These are phyloP conservation scores for Dryas iulia DNA, from an alignment of 1,140 invertebrate species.

Conservation along the genomic window DNA sequence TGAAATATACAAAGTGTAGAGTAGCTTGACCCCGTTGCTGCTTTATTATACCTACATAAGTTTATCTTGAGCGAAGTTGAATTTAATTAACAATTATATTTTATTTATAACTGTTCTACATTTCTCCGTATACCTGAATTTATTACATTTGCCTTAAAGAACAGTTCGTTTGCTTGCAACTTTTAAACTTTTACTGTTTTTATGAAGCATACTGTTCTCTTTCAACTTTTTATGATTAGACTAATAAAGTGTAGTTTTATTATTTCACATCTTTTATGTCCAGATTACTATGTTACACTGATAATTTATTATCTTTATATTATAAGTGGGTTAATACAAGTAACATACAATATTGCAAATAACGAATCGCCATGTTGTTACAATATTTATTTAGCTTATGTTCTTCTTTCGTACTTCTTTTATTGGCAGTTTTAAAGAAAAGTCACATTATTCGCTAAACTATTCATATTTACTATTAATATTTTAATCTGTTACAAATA, in stretches of 20 bases:
- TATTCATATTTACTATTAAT: no score
- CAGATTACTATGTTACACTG: conserved; percentile 3
- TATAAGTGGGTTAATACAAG: background rate
- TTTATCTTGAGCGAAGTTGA: background rate
- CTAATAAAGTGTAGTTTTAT: conserved; percentile 8
- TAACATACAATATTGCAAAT: background rate
- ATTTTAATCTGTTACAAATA: no score
- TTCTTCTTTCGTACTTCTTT: no score
- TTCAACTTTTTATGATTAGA: conserved; percentile 15
- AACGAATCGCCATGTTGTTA: no score
- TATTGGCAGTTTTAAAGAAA: no score
- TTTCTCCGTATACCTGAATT: background rate
- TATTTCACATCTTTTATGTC: conserved; percentile 12
- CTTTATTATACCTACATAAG: background rate
- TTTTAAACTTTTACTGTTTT: background rate
- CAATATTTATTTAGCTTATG: no score
- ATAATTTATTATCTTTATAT: background rate
- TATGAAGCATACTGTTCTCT: background rate
- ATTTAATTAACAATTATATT: conserved; percentile 4
- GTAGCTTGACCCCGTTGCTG: background rate
- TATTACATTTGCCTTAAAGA: background rate
- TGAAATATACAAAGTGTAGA: background rate
- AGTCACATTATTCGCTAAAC: no score
- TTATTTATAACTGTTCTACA: conserved; percentile 3
- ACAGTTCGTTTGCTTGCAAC: background rate